These are phyloP conservation scores for Spodoptera frugiperda DNA, from an alignment of 1,140 invertebrate species.

Conservation along the genomic window DNA sequence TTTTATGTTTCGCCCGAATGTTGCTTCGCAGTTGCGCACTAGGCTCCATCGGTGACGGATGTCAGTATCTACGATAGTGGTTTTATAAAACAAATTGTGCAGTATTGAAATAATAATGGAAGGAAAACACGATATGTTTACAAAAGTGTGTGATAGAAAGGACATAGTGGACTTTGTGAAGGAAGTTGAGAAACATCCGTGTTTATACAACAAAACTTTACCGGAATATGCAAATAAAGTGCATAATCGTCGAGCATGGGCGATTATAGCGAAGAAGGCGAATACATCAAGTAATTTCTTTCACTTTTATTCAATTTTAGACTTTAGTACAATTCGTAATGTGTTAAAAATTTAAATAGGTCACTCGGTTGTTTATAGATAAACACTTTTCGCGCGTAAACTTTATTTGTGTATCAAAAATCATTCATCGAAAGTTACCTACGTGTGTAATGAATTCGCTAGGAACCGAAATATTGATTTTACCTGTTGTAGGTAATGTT, in stretches of 20 bases:
- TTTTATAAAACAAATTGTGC: background rate
- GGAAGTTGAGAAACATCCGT: conserved; percentile 52
- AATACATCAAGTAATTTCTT: conserved; percentile 42
- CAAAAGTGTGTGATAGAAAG: conserved; percentile 45
- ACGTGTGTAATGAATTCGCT: too few species aligned
- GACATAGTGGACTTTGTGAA: conserved; percentile 54
- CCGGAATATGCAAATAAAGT: conserved; percentile 51
- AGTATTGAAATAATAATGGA: conserved; percentile 33
- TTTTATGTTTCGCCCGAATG: conserved; percentile 28
- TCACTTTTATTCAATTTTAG: background rate
- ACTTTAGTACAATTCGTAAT: too few species aligned
- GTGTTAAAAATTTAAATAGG: too few species aligned
- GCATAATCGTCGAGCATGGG: conserved; percentile 49
- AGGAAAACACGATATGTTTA: conserved; percentile 29
- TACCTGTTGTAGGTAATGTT: too few species aligned
- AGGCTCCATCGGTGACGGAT: conserved; percentile 17
- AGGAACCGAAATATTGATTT: too few species aligned
- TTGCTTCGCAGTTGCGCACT: conserved; percentile 46
- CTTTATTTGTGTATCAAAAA: too few species aligned
- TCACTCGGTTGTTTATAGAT: too few species aligned
- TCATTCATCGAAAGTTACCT: too few species aligned
- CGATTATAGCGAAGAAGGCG: conserved; percentile 45
- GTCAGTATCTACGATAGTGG: background rate
- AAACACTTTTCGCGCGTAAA: too few species aligned
- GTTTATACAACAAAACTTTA: conserved; percentile 52